A percentile compares a stretch with the other conserved stretches of the same genome.
phyloP scores from a whole-genome alignment of 2,888 invertebrate genomes.

The Drosophila rellima region DNA sequence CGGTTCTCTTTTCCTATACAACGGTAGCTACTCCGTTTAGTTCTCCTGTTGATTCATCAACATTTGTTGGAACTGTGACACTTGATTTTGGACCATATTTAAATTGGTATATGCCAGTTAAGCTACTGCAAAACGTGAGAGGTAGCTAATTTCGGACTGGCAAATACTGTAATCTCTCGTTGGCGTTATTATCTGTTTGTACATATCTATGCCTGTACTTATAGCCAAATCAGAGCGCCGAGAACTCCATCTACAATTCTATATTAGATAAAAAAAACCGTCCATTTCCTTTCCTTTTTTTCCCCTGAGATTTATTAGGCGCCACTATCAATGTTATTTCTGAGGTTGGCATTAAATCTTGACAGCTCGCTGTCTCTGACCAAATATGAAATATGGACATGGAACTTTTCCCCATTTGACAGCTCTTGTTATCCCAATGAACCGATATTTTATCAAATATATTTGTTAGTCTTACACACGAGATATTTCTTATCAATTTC shows the following conservation, averaged over 20 bases:
- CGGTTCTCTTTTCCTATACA: background rate
- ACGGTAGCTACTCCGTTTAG: background rate
- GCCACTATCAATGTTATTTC: slow-evolving; percentile 41
- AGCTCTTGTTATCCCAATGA: slow-evolving; percentile 29
- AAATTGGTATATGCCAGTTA: slow-evolving; percentile 37
- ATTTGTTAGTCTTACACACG: slow-evolving; percentile 12
- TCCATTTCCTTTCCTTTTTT: background rate
- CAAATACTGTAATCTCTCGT: slow-evolving; percentile 68
- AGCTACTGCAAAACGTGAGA: slow-evolving; percentile 75
- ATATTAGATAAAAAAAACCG: slow-evolving; percentile 14
- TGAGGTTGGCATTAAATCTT: slow-evolving; percentile 10
- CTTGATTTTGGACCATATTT: slow-evolving; percentile 41
- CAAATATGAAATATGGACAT: slow-evolving; percentile 24
- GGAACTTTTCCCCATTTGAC: slow-evolving; percentile 32
- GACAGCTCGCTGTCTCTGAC: slow-evolving; percentile 45
- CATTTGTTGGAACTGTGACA: slow-evolving; percentile 7
- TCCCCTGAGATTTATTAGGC: slow-evolving; percentile 38
- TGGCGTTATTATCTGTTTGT: slow-evolving; percentile 45
- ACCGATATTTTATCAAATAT: slow-evolving; percentile 46
- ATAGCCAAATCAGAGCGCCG: background rate
- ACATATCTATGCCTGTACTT: slow-evolving; percentile 12
- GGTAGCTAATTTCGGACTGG: slow-evolving; percentile 41
- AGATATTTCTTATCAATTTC: slow-evolving; percentile 24
- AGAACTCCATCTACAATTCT: slow-evolving; percentile 7
- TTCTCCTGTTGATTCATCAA: slow-evolving; percentile 28